Conservation (phyloP, 2,888 invertebrate species). For the Acanthoscelides obtectus region DNA sequence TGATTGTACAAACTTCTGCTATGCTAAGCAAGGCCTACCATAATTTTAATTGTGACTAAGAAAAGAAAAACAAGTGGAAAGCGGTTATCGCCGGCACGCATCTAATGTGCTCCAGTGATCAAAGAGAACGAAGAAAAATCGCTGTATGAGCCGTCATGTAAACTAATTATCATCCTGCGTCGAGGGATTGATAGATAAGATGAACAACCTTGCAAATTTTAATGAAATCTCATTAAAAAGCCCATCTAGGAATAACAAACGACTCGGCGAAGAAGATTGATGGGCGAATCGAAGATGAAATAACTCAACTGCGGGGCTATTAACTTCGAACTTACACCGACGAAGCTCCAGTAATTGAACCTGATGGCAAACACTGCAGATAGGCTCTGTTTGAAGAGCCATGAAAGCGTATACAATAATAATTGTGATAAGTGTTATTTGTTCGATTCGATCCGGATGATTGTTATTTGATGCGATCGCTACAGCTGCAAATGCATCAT, state of each 20-base stretch:
- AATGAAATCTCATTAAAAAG: conserved; percentile 34
- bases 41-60: no score
- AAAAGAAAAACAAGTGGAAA: background rate
- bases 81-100: background rate
- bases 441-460: background rate
- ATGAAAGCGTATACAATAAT: background rate
- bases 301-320: conserved; percentile 18
- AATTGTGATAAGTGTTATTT: background rate
- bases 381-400: background rate
- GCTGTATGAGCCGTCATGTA: conserved; percentile 3
- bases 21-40: no score
- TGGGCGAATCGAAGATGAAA: conserved; percentile 19
- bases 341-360: background rate
- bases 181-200: conserved; percentile 30
- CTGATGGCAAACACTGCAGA: background rate
- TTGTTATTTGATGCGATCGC: background rate
- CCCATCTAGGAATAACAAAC: conserved; percentile 26
- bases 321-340: background rate
- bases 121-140: background rate
- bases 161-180: conserved; percentile 15
- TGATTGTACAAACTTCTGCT: no score
- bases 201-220: conserved; percentile 31
- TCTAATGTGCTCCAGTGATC: background rate
- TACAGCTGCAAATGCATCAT: background rate
- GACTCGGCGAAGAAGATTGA: conserved; percentile 25